Evolutionary conservation across 2,888 invertebrate genomes (phyloP).

Genomic region (Dugesia japonica): DNA sequence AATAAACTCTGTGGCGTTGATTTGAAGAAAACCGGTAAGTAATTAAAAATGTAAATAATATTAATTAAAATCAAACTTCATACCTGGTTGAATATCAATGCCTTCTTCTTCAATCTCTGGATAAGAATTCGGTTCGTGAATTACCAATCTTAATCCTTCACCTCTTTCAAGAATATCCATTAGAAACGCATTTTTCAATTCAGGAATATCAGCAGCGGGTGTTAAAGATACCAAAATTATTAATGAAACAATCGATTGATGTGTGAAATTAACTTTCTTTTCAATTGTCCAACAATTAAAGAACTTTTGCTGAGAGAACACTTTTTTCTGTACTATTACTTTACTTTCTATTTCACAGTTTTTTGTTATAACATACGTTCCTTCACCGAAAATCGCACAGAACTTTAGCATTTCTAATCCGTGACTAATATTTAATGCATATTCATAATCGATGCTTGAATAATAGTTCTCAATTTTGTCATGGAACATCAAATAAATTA

Average conservation of each 20-base stretch:
- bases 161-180: slow-evolving; percentile 33
- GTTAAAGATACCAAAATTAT: slow-evolving; percentile 24
- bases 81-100: slow-evolving; percentile 31
- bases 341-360: slow-evolving; percentile 15
- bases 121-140: slow-evolving; percentile 29
- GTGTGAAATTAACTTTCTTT: not conserved
- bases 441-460: slow-evolving; percentile 23
- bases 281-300: slow-evolving; percentile 31
- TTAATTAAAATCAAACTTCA: too few relatives aligned
- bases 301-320: slow-evolving; percentile 31
- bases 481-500: not conserved
- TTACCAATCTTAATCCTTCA: slow-evolving; percentile 31
- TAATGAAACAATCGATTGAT: not conserved
- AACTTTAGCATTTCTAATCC: slow-evolving; percentile 16
- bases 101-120: slow-evolving; percentile 33
- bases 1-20: too few relatives aligned
- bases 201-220: slow-evolving; percentile 26
- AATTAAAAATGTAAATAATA: too few relatives aligned
- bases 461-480: slow-evolving; percentile 32
- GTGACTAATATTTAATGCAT: slow-evolving; percentile 20
- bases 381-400: slow-evolving; percentile 1
- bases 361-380: not conserved
- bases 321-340: not conserved
- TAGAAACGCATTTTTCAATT: slow-evolving; percentile 28
- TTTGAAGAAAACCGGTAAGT: too few relatives aligned